Evolutionary conservation across 2,797 vertebrate species (phyloP), one percentile per base, ranked within the genome.

Genomic region (Spea hammondii): DNA sequence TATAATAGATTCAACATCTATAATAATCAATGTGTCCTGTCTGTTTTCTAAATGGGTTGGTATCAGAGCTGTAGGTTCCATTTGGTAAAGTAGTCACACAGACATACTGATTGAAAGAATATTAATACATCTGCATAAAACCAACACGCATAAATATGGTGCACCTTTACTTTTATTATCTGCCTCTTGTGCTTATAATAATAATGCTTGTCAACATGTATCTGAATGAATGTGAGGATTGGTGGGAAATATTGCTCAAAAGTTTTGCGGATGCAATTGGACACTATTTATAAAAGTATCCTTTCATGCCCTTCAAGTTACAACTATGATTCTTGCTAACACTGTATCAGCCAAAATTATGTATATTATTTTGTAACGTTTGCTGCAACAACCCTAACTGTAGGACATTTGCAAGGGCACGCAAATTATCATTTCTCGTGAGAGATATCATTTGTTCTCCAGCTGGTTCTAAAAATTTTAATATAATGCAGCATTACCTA

Each of bases 391-490:
- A 84, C 82, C 74, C 89, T 75, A 88, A 83, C 65, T 82, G 74
- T 84, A 84, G 81, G 77, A 84, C 78, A 67, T 84, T 84, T 67
- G 75, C 53, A 67, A 85, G 85, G 86, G 72, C 75, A 67, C 74
- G 73, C 70, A 69, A 77, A 70, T 85, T 5, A 0, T 74, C 83
- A 85, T 32, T 82, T 67, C 65, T 70, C 83, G 59, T 47, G 74
- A 85, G 82, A 86, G 65, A 72, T 67, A 68, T 72, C 84, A 84
- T 86, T 77, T 86, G 47, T 72, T 78, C 79, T 84, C 77, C 44
- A 88, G 57, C 13, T 5, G 57, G 54, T 82, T 85, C 73, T 89
- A 80, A 84, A 86, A 83, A 85, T 80, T 81, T 85, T 84, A 84
- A 86, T 88, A 86, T 80, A 86, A 85, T 78, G 13, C 14, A 82